phyloP scores from a whole-genome alignment of 2,888 invertebrate genomes.

The Hyposoter didymator region DNA sequence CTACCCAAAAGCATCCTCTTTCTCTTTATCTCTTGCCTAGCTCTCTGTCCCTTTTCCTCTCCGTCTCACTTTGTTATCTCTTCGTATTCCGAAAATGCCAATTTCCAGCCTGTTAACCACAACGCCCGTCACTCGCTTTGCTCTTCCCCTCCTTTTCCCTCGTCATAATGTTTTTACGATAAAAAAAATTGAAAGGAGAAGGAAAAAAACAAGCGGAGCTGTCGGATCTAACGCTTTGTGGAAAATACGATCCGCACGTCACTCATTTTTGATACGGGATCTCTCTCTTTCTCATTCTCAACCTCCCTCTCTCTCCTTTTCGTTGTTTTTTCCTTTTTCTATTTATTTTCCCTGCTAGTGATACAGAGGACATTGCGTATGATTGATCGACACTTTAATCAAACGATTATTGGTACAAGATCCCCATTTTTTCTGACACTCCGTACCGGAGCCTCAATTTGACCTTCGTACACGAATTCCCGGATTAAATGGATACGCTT shows the following conservation, averaged over 20 bases:
- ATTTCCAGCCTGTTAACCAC: slow-evolving; percentile 69
- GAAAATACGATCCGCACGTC: slow-evolving; percentile 56
- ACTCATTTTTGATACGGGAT: slow-evolving; percentile 41
- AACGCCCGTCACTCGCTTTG: slow-evolving; percentile 64
- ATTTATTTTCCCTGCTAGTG: not conserved
- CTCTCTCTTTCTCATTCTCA: not conserved
- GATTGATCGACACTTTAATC: slow-evolving; percentile 63
- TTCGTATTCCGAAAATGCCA: slow-evolving; percentile 65
- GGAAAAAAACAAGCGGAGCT: slow-evolving; percentile 32
- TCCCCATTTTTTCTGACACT: slow-evolving; percentile 38
- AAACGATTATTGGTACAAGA: slow-evolving; percentile 45
- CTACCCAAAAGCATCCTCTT: slow-evolving; percentile 43
- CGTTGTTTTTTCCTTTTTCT: not conserved
- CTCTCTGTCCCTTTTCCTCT: not conserved
- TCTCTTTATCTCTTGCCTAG: slow-evolving; percentile 4
- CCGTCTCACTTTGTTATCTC: slow-evolving; percentile 55
- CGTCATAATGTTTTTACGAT: slow-evolving; percentile 61
- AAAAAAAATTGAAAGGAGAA: slow-evolving; percentile 55
- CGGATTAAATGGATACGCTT: slow-evolving; percentile 16
- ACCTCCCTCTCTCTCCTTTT: not conserved
- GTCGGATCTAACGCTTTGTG: slow-evolving; percentile 57
- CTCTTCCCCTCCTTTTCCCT: slow-evolving; percentile 48
- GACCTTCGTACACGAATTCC: slow-evolving; percentile 15
- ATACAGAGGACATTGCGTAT: slow-evolving; percentile 19
- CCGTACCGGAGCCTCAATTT: slow-evolving; percentile 3